These are phyloP conservation scores for Acanthurus lineatus DNA, from an alignment of 2,797 vertebrate species.

Conservation along the genomic window DNA sequence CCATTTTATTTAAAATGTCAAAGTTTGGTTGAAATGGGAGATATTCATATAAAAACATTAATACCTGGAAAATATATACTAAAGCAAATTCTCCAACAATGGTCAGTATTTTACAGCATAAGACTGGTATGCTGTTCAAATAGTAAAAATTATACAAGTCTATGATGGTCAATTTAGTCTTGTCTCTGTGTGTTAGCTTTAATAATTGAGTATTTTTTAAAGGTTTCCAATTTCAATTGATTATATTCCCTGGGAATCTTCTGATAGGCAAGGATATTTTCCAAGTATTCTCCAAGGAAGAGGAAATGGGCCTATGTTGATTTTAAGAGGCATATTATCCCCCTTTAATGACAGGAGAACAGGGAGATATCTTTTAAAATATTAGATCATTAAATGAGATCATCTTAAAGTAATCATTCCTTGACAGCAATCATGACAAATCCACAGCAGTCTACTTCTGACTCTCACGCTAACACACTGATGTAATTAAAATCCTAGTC, in stretches of 20 bases:
- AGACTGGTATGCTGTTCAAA: conserved; percentile 8
- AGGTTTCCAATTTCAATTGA: conserved; percentile 49
- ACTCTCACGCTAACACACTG: conserved; percentile 78
- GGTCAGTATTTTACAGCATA: background rate
- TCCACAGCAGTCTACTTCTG: conserved; percentile 69
- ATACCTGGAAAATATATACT: background rate
- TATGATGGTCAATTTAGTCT: background rate
- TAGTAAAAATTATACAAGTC: conserved; percentile 23
- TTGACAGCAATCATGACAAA: conserved; percentile 73
- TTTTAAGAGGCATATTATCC: conserved; percentile 58
- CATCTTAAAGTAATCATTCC: conserved; percentile 77
- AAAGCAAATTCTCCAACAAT: background rate
- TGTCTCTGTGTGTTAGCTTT: conserved; percentile 30
- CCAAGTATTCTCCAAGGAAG: conserved; percentile 35
- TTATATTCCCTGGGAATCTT: conserved; percentile 46
- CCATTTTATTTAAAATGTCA: background rate
- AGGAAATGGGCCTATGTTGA: conserved; percentile 54
- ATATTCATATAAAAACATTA: background rate
- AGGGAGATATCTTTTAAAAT: conserved; percentile 66
- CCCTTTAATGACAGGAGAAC: conserved; percentile 53
- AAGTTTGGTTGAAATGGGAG: background rate
- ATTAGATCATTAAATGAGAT: conserved; percentile 82
- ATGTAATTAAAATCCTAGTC: conserved; percentile 65
- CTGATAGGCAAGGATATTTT: conserved; percentile 15
- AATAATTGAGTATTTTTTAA: conserved; percentile 25